A percentile compares a stretch with the other conserved stretches of the same genome.
These are phyloP conservation scores for Poliocrania exsul DNA, from an alignment of 2,797 vertebrate genomes.

Conservation along the genomic window DNA sequence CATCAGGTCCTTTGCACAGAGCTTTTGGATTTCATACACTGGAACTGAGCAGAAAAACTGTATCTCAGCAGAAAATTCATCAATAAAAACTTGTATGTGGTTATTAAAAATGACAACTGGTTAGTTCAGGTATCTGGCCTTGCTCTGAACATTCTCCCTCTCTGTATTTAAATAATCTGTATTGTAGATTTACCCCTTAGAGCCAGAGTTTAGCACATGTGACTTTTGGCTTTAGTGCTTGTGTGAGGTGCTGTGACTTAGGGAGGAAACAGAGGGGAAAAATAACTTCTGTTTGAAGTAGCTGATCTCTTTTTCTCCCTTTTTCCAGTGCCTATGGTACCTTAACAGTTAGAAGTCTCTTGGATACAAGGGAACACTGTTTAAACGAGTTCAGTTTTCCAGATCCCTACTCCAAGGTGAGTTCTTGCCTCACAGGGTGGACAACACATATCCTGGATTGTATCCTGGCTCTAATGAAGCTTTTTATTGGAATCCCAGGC, in stretches of 20 bases:
- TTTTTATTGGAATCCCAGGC: constrained; percentile 1
- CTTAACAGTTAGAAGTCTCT: constrained; percentile 95
- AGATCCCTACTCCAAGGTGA: constrained; percentile 97
- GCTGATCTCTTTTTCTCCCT: not conserved
- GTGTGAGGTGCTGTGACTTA: not conserved
- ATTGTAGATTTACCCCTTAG: not conserved
- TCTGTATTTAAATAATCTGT: not conserved
- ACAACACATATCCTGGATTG: not conserved
- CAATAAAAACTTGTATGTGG: not conserved
- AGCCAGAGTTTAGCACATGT: not conserved
- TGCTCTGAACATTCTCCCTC: not conserved
- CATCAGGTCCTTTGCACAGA: not conserved
- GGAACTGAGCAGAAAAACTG: not conserved
- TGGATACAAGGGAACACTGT: constrained; percentile 98
- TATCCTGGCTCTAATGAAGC: not conserved
- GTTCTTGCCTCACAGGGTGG: constrained; percentile 25
- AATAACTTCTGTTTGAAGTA: not conserved
- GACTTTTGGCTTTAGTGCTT: not conserved
- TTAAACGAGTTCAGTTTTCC: constrained; percentile 99
- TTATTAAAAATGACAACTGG: not conserved
- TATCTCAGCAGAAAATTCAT: not conserved
- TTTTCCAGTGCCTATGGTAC: constrained; percentile 92
- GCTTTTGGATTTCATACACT: not conserved
- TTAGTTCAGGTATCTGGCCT: not conserved
- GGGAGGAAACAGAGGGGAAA: not conserved